Base-by-base conservation (phyloP, 2,888 invertebrate species). In the Rhogogaster chlorosoma region DNA sequence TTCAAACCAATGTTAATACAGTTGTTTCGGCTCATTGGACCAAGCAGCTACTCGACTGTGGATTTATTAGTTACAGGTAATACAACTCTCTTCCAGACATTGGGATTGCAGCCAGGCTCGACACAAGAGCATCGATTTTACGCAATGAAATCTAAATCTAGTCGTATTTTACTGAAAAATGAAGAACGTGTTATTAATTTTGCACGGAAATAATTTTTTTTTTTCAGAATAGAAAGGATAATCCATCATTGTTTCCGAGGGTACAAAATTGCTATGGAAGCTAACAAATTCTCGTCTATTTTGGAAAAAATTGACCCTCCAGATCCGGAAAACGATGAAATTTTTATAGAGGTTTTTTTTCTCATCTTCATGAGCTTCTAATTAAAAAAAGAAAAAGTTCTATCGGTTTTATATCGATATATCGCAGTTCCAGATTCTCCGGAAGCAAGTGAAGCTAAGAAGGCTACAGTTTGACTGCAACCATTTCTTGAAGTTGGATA, bases 151-250 rank as follows among this genome's bases (percentile, higher is more conserved):
- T 18, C 18, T 5, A 4, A 49, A 49, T 18, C 18, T 2, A 18
- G 5, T 49, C 15, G 4, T 4, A 4, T 15, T 49, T 49, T 4
- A 18, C 49, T 49, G 0, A 49, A 15, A 49, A 49, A 4, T 38
- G 38, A 38, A 38, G 38, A 3, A 15, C 22, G 10, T 22, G n/a
- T n/a, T n/a, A n/a, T n/a, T n/a, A 9, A 12, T 32, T 18, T 18
- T 4, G 18, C 18, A 71, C 12, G 38, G 38, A n/a, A n/a, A 71
- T 9, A 38, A 71, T 53, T 57, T 1, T 15, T 53, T 57, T 1
- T 15, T 61, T 80, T 80, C 38, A 80, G 80, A 61, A 12, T 80
- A 12, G 80, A 80, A 61, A 80, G 80, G n/a, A 80, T 80, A 12
- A 36, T 22, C 1, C 80, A 80, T 22, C n/a, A 26, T 12, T 80